Conservation (phyloP, 2,888 invertebrate species). For the Nomada fucata region DNA sequence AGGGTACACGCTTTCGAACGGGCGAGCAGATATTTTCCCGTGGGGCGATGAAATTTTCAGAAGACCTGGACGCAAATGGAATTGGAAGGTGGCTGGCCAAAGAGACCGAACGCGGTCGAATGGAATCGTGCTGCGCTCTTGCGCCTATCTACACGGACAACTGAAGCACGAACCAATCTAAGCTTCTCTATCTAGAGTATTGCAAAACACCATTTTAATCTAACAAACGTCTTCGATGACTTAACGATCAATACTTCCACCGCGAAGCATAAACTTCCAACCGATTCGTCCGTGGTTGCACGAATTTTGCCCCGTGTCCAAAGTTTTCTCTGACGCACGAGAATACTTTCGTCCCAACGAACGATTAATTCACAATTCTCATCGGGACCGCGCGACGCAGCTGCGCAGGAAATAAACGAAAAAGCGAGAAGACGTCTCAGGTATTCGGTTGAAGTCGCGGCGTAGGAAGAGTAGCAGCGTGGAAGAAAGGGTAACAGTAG, state of each 20-base stretch:
- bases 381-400: conserved; percentile 29
- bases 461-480: conserved; percentile 16
- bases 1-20: not conserved
- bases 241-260: not conserved
- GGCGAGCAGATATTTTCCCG: not conserved
- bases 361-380: conserved; percentile 57
- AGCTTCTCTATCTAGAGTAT: not conserved
- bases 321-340: conserved; percentile 14
- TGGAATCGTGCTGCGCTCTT: not conserved
- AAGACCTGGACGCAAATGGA: conserved; percentile 18
- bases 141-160: not conserved
- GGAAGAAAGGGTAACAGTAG: conserved; percentile 38
- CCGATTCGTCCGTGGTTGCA: conserved; percentile 19
- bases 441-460: not conserved
- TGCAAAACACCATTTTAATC: no score
- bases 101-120: conserved; percentile 2
- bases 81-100: conserved; percentile 23
- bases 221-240: not conserved
- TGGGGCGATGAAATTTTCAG: conserved; percentile 12
- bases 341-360: conserved; percentile 18
- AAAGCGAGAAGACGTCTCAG: not conserved
- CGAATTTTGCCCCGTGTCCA: not conserved
- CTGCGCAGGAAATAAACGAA: not conserved
- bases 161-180: not conserved
- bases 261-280: no score